A percentile compares a stretch with the other conserved stretches of the same genome.
Conservation (phyloP, 1,140 invertebrate species). For the Drosophila murphyi region DNA sequence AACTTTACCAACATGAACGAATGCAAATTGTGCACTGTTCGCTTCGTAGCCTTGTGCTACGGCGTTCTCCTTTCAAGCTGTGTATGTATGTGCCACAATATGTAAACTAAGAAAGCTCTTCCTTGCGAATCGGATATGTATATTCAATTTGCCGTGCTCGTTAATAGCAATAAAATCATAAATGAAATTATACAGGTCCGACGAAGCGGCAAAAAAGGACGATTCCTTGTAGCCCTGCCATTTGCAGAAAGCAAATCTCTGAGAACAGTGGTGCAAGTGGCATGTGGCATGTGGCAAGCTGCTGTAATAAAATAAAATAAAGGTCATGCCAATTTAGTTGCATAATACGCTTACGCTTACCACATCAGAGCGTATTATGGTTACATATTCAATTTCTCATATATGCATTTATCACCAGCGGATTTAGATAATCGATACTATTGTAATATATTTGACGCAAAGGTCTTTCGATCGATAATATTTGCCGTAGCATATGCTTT, state of each 20-base stretch:
- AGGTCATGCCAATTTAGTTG: conserved; percentile 48
- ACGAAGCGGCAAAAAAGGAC: conserved; percentile 21
- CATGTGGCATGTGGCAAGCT: conserved; percentile 34
- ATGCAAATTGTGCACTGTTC: conserved; percentile 46
- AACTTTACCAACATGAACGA: conserved; percentile 60
- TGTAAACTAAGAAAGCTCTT: conserved; percentile 41
- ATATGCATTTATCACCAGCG: no score
- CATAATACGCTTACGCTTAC: conserved; percentile 8
- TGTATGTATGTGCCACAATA: conserved; percentile 63
- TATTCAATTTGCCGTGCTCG: conserved; percentile 49
- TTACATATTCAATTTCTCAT: background rate
- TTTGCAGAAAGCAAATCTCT: conserved; percentile 14
- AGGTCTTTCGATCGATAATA: no score
- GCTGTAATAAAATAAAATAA: conserved; percentile 56
- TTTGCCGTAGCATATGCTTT: no score
- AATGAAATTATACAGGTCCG: conserved; percentile 40
- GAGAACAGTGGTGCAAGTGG: conserved; percentile 54
- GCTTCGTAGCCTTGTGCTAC: conserved; percentile 43
- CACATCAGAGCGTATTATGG: background rate
- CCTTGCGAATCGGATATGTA: conserved; percentile 62
- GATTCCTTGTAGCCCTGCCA: conserved; percentile 7
- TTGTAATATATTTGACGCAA: no score
- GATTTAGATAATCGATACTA: no score
- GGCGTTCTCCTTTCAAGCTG: conserved; percentile 44
- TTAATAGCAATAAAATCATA: conserved; percentile 60